Base-by-base conservation (phyloP, 2,797 vertebrate species). In the Picus viridis region DNA sequence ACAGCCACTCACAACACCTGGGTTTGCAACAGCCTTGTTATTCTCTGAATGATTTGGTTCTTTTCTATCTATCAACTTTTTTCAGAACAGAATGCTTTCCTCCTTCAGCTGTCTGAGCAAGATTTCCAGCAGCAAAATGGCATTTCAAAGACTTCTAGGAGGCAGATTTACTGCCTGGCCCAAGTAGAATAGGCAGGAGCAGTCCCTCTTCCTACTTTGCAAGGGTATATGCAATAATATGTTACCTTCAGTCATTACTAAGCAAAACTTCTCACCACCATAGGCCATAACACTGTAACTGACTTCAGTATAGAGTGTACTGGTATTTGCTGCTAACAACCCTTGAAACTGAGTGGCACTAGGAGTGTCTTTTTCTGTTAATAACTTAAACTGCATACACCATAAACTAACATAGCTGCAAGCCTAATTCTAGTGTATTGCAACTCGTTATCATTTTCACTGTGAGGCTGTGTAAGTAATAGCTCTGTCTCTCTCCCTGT, bases 71-170 rank as follows among this genome's bases (percentile, higher is more conserved):
- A 75, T 89, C 63, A 91, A 67, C 92, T 81, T 95, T 88, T 95
- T 96, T 79, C 95, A 96, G 95, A 95, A 88, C 83, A 77, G 89
- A 96, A 57, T 88, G 61, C 76, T 95, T 96, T 92, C 83, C 67
- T 95, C 65, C 90, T 95, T 71, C 91, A 94, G 77, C 93, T 93
- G 82, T 91, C 76, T 88, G 89, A 92, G 71, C 93, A 96, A 94
- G 95, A 94, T 67, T 86, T 89, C 73, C 87, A 94, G 90, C 86
- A 83, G 32, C 88, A 92, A 90, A 95, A 89, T 96, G 91, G 83
- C 86, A 75, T 88, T 93, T 93, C 94, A 95, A 79, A 95, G 96
- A 78, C 92, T 88, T 83, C 81, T 93, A 95, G 32, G 75, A 90
- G 95, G 96, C 95, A 95, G 81, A 65, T 83, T 27, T 84, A 72